phyloP scores from a whole-genome alignment of 2,888 invertebrate species.

The Mythimna lalbum region DNA sequence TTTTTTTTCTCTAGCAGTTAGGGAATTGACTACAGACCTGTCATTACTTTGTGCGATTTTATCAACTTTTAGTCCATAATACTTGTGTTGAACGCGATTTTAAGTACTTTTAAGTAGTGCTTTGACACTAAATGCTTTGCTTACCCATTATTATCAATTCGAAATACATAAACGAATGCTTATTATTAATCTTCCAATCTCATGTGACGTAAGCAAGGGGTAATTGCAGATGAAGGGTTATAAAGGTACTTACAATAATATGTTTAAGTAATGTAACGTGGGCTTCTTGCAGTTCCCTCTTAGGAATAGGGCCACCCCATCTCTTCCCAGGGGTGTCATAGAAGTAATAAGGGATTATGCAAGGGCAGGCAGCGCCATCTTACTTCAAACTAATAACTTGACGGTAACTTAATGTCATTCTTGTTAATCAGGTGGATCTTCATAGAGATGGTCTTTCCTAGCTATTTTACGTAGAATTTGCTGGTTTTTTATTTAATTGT shows the following conservation, averaged over 20 bases:
- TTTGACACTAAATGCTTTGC: constrained; percentile 38
- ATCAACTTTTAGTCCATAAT: constrained; percentile 30
- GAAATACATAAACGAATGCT: constrained; percentile 22
- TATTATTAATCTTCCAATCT: constrained; percentile 49
- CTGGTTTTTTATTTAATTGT: too few relatives aligned
- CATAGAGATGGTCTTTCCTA: background rate
- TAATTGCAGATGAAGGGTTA: constrained; percentile 51
- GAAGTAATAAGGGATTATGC: constrained; percentile 58
- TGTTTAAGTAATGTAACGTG: constrained; percentile 46
- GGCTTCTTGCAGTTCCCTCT: constrained; percentile 18
- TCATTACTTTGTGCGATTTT: constrained; percentile 42
- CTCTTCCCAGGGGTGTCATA: constrained; percentile 51
- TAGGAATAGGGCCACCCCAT: constrained; percentile 49
- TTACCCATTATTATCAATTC: constrained; percentile 11
- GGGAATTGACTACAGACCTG: constrained; percentile 22
- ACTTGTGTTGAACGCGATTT: constrained; percentile 33
- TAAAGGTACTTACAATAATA: constrained; percentile 40
- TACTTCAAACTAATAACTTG: constrained; percentile 46
- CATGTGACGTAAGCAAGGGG: constrained; percentile 11
- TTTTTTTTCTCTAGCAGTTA: constrained; percentile 42
- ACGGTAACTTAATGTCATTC: constrained; percentile 28
- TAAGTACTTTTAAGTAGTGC: constrained; percentile 44
- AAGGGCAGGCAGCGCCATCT: constrained; percentile 45
- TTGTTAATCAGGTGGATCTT: constrained; percentile 10
- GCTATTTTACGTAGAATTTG: background rate